Evolutionary conservation across 2,888 invertebrate genomes (phyloP), one percentile per base, ranked within the genome.

Genomic region (Cryptus viduatorius): DNA sequence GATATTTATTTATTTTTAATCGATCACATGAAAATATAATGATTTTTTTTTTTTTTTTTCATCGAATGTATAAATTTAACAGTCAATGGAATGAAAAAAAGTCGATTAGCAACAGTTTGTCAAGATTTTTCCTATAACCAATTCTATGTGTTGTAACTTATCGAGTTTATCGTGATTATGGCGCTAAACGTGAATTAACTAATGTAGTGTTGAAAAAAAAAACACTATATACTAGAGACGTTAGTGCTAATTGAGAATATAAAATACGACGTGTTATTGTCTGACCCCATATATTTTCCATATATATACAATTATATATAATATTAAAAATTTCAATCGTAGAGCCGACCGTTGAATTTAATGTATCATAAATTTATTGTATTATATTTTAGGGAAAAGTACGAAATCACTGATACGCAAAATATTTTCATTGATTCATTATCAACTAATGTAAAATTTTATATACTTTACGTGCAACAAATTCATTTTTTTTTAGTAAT

Each of bases 101-200:
- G 24, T 65, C n/a, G 50, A 31, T 79, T 68, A 53, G 16, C 8
- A 16, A 19, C 24, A 48, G 14, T 64, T 50, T 48, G 42, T 31
- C 42, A 64, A 76, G 12, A 59, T 76, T 68, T 48, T 68, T 77
- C 59, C 79, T 77, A 59, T 73, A 78, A 68, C 37, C 42, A 46
- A 37, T 64, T 84, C 81, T 84, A 68, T 84, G 81, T 84, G 84
- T 81, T 84, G 81, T 78, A 78, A 75, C 31, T 73, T 73, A 65
- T 65, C 81, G 78, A 84, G 77, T 84, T 84, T 84, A 81, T 56
- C 53, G 37, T 71, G 78, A 75, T 84, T 84, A 84, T 84, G 81
- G 84, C 69, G 81, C 84, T 84, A 78, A 73, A 78, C 81, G 84
- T 84, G 64, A 81, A 78, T 69, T 24, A 56, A 78, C 78, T 84